These are phyloP conservation scores for Cyprichromis sp. DNA, from an alignment of 2,113 vertebrate species.

Conservation along the genomic window DNA sequence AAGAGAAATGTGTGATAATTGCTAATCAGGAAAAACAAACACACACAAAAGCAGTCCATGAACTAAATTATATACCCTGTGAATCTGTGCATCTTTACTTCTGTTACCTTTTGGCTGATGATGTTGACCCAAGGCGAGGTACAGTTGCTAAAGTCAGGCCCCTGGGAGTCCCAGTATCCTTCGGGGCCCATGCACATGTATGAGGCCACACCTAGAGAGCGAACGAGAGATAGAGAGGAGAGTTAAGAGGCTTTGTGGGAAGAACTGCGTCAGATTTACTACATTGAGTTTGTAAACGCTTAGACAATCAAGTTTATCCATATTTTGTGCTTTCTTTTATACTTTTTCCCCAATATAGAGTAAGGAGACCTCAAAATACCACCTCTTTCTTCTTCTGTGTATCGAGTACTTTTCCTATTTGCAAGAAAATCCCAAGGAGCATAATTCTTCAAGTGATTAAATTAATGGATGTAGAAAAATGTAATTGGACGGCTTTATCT, in stretches of 20 bases:
- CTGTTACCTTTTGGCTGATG: constrained; percentile 88
- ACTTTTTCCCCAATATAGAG: background rate
- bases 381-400: background rate
- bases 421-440: background rate
- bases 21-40: background rate
- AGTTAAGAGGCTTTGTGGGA: background rate
- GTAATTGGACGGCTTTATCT: constrained; percentile 42
- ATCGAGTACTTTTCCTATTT: background rate
- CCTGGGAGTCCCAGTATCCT: constrained; percentile 88
- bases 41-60: background rate
- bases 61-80: background rate
- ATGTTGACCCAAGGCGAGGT: constrained; percentile 94
- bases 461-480: constrained; percentile 25
- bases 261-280: background rate
- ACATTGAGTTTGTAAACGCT: background rate
- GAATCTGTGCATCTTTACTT: background rate
- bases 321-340: background rate
- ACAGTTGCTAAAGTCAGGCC: constrained; percentile 95
- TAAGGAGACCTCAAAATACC: background rate
- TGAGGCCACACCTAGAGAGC: constrained; percentile 80
- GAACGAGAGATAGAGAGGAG: background rate
- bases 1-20: background rate
- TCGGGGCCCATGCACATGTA: constrained; percentile 83
- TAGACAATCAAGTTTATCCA: background rate
- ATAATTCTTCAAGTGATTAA: constrained; percentile 12